Percentiles rank a stretch among this genome's conserved stretches.
These are phyloP conservation scores for Psilopogon haemacephalus DNA, from an alignment of 2,113 vertebrate genomes.

Conservation along the genomic window DNA sequence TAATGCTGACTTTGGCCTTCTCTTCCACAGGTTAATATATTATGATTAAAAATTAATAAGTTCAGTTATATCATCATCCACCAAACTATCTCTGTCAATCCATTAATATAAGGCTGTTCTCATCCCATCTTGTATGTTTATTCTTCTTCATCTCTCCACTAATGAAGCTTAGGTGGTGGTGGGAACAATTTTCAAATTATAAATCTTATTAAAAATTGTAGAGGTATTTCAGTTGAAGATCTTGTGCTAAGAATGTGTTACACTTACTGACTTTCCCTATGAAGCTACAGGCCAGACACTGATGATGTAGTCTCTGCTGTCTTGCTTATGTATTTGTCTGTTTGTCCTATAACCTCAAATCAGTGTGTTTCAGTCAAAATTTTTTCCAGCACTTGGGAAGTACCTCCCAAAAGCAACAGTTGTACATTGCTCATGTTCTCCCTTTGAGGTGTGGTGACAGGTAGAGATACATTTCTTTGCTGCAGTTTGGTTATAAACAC, in stretches of 20 bases:
- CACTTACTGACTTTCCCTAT: not conserved
- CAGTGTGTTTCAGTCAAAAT: not conserved
- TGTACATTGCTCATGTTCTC: not conserved
- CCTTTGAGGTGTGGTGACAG: not conserved
- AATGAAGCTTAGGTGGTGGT: not conserved
- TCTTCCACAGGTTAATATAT: conserved; percentile 35
- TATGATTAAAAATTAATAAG: conserved; percentile 55
- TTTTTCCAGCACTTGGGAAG: not conserved
- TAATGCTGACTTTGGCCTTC: not conserved
- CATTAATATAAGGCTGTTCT: not conserved
- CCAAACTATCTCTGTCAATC: not conserved
- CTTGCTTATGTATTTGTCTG: not conserved
- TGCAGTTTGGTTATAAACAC: conserved; percentile 28
- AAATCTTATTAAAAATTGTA: not conserved
- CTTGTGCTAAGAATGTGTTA: not conserved
- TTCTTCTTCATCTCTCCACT: not conserved
- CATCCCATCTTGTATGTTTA: not conserved
- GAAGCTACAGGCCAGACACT: not conserved
- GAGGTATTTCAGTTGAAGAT: not conserved
- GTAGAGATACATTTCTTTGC: not conserved
- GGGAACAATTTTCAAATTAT: not conserved
- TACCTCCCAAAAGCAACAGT: not conserved
- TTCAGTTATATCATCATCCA: not conserved
- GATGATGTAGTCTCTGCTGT: not conserved
- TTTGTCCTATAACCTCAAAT: not conserved